Conservation (phyloP, 1,140 invertebrate genomes). For the Papilio polyxenes region DNA sequence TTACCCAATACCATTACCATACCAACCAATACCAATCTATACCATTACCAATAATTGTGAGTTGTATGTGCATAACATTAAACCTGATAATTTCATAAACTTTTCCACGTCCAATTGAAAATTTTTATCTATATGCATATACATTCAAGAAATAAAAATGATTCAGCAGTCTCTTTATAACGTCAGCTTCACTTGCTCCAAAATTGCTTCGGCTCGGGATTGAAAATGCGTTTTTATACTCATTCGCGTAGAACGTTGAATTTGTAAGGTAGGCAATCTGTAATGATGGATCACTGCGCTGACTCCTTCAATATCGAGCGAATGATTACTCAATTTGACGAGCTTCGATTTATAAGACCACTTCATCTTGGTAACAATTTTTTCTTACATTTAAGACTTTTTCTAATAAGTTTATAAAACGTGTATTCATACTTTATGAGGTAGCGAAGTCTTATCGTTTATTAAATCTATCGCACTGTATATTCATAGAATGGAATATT, state of each 20-base stretch:
- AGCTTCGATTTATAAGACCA: slow-evolving; percentile 33
- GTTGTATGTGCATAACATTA: background rate
- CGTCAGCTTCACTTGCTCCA: slow-evolving; percentile 54
- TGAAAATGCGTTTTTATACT: slow-evolving; percentile 61
- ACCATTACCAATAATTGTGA: background rate
- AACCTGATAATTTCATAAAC: background rate
- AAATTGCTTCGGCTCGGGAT: slow-evolving; percentile 51
- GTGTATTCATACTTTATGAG: slow-evolving; percentile 11
- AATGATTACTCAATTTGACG: slow-evolving; percentile 51
- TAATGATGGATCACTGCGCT: slow-evolving; percentile 57
- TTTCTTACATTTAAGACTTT: slow-evolving; percentile 13
- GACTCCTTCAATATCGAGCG: slow-evolving; percentile 53
- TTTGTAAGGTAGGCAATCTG: slow-evolving; percentile 54
- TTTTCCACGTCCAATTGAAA: background rate
- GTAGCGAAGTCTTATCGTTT: slow-evolving; percentile 27
- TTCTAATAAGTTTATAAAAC: slow-evolving; percentile 13
- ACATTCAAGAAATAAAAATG: slow-evolving; percentile 47
- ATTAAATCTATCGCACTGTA: slow-evolving; percentile 28
- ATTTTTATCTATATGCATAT: slow-evolving; percentile 8
- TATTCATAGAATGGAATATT: slow-evolving; percentile 36
- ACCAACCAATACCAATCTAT: too few species aligned
- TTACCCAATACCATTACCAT: background rate
- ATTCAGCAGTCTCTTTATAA: slow-evolving; percentile 51
- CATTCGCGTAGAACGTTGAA: slow-evolving; percentile 54
- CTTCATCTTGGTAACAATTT: slow-evolving; percentile 35